Evolutionary conservation across 92 coral and sea anemone genomes (phyloP), one percentile per base, ranked within the genome.

Genomic region (Zoanthus gigantus): DNA sequence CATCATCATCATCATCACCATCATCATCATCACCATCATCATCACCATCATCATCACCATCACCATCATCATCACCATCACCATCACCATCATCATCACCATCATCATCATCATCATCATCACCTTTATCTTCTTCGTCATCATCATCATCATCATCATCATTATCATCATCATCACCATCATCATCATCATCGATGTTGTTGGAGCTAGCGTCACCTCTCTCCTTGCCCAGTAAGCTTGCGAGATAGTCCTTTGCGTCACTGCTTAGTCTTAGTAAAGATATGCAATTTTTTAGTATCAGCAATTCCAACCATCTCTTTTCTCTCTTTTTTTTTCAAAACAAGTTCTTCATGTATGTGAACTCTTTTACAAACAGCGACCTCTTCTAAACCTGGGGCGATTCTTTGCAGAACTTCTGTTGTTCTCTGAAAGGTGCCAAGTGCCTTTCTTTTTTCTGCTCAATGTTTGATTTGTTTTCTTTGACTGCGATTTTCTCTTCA

Each of bases 311-410:
- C 85, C 90, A 87, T 87, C 71, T 72, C 50, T 78, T 23, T 67
- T 87, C 78, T 77, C 85, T 65, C 60, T 85, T 48, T 32, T 74
- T 61, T 46, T 15, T 57, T 74, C 29, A 71, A 76, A 13, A 76
- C 77, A 77, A 65, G 45, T 44, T 76, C 85, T 77, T 65, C 31
- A 13, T 66, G 28, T 74, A 86, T 76, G 58, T 60, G 66, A 63
- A 48, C 69, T 66, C 77, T 84, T 72, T 84, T 9, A 37, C 88
- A 84, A 45, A 71, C 67, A 69, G 82, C 47, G 58, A 50, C 89
- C 47, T 86, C 76, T 58, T 34, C 89, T 77, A 76, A 76, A 9
- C 83, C 89, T 72, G 89, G 72, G 50, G 82, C 82, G 71, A 85
- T 53, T 79, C 73, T 85, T 74, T 85, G 16, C 68, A 85, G 18